Evolutionary conservation across 2,797 vertebrate species (phyloP).

Genomic region (Balearica regulorum): DNA sequence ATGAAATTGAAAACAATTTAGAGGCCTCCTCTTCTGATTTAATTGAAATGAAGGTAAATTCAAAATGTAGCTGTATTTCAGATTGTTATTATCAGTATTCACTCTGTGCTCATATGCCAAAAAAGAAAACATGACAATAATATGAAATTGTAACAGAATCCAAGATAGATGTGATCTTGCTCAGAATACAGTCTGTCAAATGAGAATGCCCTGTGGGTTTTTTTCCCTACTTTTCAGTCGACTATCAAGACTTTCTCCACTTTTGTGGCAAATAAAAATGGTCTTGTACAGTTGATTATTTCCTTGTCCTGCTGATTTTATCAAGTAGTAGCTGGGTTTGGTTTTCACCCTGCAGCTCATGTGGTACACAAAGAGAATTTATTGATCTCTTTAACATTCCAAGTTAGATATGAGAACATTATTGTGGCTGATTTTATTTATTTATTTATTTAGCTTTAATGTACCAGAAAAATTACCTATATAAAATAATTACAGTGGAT

Average conservation of each 20-base stretch:
- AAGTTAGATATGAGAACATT: background rate
- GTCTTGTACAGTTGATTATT: background rate
- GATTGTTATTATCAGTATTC: background rate
- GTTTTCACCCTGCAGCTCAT: background rate
- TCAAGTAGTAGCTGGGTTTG: background rate
- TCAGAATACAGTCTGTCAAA: background rate
- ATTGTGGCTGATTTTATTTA: background rate
- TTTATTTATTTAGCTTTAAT: background rate
- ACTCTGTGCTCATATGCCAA: background rate
- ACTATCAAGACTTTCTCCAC: background rate
- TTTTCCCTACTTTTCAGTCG: background rate
- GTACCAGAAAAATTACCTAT: background rate
- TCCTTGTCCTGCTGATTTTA: background rate
- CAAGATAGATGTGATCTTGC: background rate
- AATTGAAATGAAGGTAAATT: constrained; percentile 75
- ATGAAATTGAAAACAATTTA: constrained; percentile 70
- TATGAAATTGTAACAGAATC: background rate
- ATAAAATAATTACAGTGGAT: background rate
- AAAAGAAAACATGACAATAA: background rate
- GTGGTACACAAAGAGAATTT: background rate
- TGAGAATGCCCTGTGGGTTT: background rate
- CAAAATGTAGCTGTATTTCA: background rate
- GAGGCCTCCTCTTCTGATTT: constrained; percentile 70
- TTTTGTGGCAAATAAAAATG: background rate
- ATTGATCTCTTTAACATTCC: background rate